Evolutionary conservation across 2,888 invertebrate species (phyloP), one percentile per base, ranked within the genome.

Genomic region (Ormyrus nitidulus): DNA sequence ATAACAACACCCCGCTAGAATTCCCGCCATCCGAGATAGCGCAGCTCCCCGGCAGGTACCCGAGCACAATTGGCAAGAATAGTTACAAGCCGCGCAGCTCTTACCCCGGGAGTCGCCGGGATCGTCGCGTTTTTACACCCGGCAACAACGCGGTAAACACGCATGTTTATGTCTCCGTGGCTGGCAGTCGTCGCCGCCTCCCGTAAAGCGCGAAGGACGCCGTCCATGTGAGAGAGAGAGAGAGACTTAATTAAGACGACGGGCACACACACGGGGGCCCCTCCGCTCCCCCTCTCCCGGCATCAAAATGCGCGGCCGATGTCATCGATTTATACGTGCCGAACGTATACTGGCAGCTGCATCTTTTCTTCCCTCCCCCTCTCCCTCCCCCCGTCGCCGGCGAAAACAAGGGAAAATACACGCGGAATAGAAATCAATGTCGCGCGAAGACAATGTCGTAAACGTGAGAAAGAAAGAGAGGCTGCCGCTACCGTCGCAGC

Each of bases 221-320:
- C 44, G 44, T 71, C 34, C 34, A 2, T 34, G 34, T 4, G 34
- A 34, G 34, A 34, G 19, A 62, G 68, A 72, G 34, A 53, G 59
- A 46, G 19, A 62, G 68, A 72, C 79, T 79, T 79, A 79, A 79
- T 79, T 79, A 79, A 79, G 79, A 74, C 74, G 64, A 53, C 49
- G 74, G 56, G 61, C 59, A 69, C 34, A 34, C 34, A 34, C 34
- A 34, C 34, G 34, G 3, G 34, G 3, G 34, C 3, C 34, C 34
- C 34, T 34, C 34, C 34, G 5, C 62, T 5, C 48, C 34, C 68
- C 53, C 64, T 6, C 10, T 19, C 51, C 34, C 9, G 53, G 62
- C 64, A 59, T 70, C 56, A 59, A 53, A 64, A 70, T 77, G 46
- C 70, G 13, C 49, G 19, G 10, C 11, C 70, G 11, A 70, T 58